Conservation (phyloP, 2,888 invertebrate genomes). For the Adelphocoris suturalis region DNA sequence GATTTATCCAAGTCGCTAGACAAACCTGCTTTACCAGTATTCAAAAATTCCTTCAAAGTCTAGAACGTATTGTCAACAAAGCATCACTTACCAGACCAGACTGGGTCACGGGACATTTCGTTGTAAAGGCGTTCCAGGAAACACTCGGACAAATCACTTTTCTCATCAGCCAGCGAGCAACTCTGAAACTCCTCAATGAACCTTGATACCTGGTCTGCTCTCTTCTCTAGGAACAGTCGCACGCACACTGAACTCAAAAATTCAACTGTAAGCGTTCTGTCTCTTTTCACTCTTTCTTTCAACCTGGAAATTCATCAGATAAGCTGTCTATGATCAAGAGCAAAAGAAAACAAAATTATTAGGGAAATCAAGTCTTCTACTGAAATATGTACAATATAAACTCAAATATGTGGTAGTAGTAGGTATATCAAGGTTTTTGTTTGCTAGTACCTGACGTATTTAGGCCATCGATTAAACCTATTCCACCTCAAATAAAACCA, state of each 20-base stretch:
- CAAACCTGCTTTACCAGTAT: too few relatives aligned
- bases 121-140: constrained; percentile 86
- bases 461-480: too few relatives aligned
- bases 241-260: constrained; percentile 88
- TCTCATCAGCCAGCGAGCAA: constrained; percentile 92
- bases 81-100: constrained; percentile 84
- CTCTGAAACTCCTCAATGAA: constrained; percentile 91
- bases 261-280: constrained; percentile 86
- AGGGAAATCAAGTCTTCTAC: too few relatives aligned
- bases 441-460: too few relatives aligned
- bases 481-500: too few relatives aligned
- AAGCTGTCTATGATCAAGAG: too few relatives aligned
- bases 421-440: too few relatives aligned
- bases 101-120: constrained; percentile 85
- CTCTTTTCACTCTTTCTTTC: constrained; percentile 83
- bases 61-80: not conserved
- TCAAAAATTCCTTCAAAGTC: too few relatives aligned
- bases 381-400: too few relatives aligned
- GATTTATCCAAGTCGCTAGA: too few relatives aligned
- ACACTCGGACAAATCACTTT: constrained; percentile 91
- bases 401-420: too few relatives aligned
- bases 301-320: constrained; percentile 78
- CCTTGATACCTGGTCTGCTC: constrained; percentile 85
- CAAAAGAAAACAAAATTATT: too few relatives aligned
- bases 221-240: constrained; percentile 88